Evolutionary conservation across 1,140 invertebrate species (phyloP), one percentile per base, ranked within the genome.

Genomic region (Pachyrhynchus sulphureomaculatus): DNA sequence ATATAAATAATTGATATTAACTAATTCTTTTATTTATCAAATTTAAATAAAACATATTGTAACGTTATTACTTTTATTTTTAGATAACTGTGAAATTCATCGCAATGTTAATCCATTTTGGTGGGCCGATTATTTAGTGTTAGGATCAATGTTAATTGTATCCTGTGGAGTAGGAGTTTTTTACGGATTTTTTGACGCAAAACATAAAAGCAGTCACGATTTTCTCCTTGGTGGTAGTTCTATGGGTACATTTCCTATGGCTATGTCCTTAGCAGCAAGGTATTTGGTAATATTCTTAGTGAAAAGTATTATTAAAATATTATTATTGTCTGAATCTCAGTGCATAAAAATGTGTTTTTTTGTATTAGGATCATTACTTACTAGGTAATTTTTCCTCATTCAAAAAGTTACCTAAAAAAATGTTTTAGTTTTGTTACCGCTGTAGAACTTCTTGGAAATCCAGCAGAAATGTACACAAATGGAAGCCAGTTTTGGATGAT

Each of bases 351-450:
- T 4, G 12, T 32, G 29, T 12, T 32, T 32, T 32, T 6, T 32
- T 39, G 5, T 39, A 39, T 13, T 39, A 9, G 13, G 6, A n/a
- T 39, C 21, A 42, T 6, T 42, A 9, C n/a, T n/a, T n/a, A n/a
- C n/a, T n/a, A n/a, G n/a, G n/a, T n/a, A n/a, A n/a, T n/a, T n/a
- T n/a, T n/a, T n/a, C n/a, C n/a, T n/a, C n/a, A n/a, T n/a, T n/a
- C n/a, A n/a, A n/a, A n/a, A n/a, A n/a, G n/a, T n/a, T n/a, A n/a
- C n/a, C n/a, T n/a, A n/a, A n/a, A n/a, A n/a, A n/a, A n/a, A n/a
- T n/a, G 37, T 69, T 79, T 76, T 76, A 94, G 91, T 77, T 95
- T 93, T 71, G 88, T 96, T 70, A 96, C 93, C 8, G 92, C 93
- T 1, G 93, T 91, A 51, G 88, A 88, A 0, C 71, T 91, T 1